Evolutionary conservation across 1,140 invertebrate genomes (phyloP).

Genomic region (Chrysomallon squamiferum): DNA sequence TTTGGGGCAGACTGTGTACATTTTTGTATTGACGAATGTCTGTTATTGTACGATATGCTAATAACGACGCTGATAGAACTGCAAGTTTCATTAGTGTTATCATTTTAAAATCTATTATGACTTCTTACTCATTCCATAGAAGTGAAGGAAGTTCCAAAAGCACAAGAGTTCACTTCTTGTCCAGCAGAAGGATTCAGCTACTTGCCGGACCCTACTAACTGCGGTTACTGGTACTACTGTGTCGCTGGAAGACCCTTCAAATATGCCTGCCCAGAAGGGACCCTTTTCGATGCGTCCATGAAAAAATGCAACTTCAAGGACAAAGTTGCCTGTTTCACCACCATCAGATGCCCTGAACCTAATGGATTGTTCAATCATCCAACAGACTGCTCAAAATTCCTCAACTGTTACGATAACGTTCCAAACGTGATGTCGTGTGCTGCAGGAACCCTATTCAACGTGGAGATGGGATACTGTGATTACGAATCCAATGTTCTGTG

Average conservation of each 20-base stretch:
- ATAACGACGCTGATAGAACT: too few species aligned
- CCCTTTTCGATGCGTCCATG: neutral
- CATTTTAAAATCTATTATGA: too few species aligned
- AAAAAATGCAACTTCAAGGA: neutral
- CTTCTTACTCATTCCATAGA: too few species aligned
- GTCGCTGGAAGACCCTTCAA: neutral
- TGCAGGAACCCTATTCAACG: neutral
- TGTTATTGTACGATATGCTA: too few species aligned
- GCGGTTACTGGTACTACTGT: neutral
- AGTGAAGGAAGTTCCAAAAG: too few species aligned
- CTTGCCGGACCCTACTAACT: neutral
- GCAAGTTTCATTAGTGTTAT: too few species aligned
- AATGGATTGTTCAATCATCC: neutral
- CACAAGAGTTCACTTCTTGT: too few species aligned
- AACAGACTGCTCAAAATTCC: neutral
- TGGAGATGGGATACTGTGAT: neutral
- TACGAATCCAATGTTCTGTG: neutral
- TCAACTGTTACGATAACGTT: neutral
- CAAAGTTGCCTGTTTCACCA: neutral
- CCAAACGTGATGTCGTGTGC: neutral
- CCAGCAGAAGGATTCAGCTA: neutral
- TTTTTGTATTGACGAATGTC: too few species aligned
- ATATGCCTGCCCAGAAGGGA: neutral
- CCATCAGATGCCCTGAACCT: neutral
- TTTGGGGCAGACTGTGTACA: too few species aligned